Percentiles rank a stretch among this genome's conserved stretches.
phyloP scores from a whole-genome alignment of 2,113 vertebrate genomes.

The Nymphicus hollandicus region DNA sequence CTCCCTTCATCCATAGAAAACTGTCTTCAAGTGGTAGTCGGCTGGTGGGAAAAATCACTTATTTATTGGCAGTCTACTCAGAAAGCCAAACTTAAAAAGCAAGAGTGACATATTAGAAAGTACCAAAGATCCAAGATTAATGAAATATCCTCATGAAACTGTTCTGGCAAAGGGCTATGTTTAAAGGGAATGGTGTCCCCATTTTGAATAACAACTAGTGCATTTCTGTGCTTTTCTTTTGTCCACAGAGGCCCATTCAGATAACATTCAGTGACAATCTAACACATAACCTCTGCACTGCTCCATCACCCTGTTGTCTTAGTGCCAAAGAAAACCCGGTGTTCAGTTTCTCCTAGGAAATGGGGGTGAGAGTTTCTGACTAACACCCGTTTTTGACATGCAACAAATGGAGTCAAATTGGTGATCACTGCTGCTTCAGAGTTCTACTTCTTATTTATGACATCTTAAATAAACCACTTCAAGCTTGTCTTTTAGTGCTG shows the following conservation, averaged over 20 bases:
- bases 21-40: slow-evolving; percentile 38
- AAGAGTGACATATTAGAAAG: slow-evolving; percentile 22
- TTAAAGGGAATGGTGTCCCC: neutral
- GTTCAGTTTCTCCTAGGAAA: neutral
- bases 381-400: slow-evolving; percentile 43
- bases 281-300: neutral
- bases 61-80: slow-evolving; percentile 46
- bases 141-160: neutral
- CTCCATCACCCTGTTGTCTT: neutral
- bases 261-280: neutral
- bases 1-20: slow-evolving; percentile 42
- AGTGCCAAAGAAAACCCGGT: neutral
- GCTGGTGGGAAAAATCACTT: slow-evolving; percentile 26
- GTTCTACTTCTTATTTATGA: slow-evolving; percentile 15
- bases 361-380: slow-evolving; percentile 18
- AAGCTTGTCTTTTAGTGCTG: slow-evolving; percentile 16
- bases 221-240: neutral
- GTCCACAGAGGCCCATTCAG: neutral
- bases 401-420: slow-evolving; percentile 42
- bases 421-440: slow-evolving; percentile 30
- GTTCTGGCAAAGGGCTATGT: neutral
- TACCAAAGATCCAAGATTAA: neutral
- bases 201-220: neutral
- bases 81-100: slow-evolving; percentile 29
- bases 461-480: neutral